Base-by-base conservation (phyloP, 2,888 invertebrate species). In the Drymonia ruficornis region DNA sequence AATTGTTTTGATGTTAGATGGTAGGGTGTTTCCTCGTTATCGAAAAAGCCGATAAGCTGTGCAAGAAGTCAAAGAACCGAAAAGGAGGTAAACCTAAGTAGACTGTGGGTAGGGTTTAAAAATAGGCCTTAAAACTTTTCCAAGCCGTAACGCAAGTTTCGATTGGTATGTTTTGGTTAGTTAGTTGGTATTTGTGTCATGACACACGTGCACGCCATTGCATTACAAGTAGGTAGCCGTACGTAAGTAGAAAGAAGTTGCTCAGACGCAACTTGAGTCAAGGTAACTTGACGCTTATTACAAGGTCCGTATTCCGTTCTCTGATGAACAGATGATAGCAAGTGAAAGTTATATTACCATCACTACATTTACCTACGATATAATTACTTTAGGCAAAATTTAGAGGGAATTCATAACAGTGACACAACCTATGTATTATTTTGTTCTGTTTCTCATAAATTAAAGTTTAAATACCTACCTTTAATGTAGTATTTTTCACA, bases 241-340 rank as follows among this genome's bases (percentile, higher is more conserved):
- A 28, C n/a, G 28, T 45, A 45, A 23, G 18, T 45, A 45, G 45
- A 45, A 45, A 45, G 55, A 61, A 65, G 61, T 63, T 64, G 72
- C 69, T 69, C 81, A 64, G 73, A 78, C 84, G 79, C 80, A 73
- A 70, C 64, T 19, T 57, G 51, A 59, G 68, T 81, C 87, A 89
- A 89, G 89, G 87, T 81, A 67, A 82, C 68, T 47, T 69, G 59
- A 67, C 74, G 77, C 75, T 71, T 76, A 81, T 73, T 68, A 73
- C 89, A 88, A 89, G 89, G 89, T 85, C 83, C 83, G 76, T 80
- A 81, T 81, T 80, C 81, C 87, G 70, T 85, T 89, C 89, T 83
- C 86, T 78, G 62, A 76, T 78, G 69, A 75, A 45, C 45, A 13
- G 23, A 28, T 43, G 43, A 45, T 72, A 72, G 72, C 70, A 75